Percentiles rank a stretch among this genome's conserved stretches.
These are phyloP conservation scores for Drosophila buzzatii DNA, from an alignment of 2,888 invertebrate species.

Conservation along the genomic window DNA sequence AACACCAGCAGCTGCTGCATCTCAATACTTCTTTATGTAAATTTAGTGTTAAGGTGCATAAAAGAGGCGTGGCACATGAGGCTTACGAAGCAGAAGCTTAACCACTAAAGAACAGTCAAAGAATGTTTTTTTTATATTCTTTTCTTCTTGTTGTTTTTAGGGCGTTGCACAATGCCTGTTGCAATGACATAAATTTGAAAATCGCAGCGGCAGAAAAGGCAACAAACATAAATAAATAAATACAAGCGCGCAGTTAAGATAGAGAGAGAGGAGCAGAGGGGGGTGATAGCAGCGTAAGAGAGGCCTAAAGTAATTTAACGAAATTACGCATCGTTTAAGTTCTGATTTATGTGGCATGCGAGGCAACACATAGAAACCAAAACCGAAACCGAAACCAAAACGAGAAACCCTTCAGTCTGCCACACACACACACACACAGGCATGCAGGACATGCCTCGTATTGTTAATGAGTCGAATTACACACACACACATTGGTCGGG, in stretches of 20 bases:
- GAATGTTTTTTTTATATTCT: conserved; percentile 2
- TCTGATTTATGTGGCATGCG: conserved; percentile 82
- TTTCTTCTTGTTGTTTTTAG: conserved; percentile 10
- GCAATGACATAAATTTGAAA: conserved; percentile 73
- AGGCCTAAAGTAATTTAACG: conserved; percentile 71
- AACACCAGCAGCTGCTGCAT: conserved; percentile 17
- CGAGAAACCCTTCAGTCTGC: conserved; percentile 65
- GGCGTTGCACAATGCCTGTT: conserved; percentile 63
- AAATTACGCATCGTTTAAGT: conserved; percentile 82
- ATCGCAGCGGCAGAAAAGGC: conserved; percentile 36
- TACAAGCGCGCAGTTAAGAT: conserved; percentile 23
- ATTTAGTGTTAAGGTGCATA: conserved; percentile 70
- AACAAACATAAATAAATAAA: conserved; percentile 66
- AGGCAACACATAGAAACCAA: conserved; percentile 48
- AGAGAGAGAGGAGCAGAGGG: conserved; percentile 26
- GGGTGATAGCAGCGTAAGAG: conserved; percentile 15
- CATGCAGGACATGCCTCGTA: conserved; percentile 54
- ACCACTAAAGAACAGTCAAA: conserved; percentile 14
- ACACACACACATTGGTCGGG: conserved; percentile 5
- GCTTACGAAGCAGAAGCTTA: conserved; percentile 9
- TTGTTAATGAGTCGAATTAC: conserved; percentile 84
- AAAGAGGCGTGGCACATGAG: conserved; percentile 60
- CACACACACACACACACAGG: conserved; percentile 35
- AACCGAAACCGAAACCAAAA: conserved; percentile 41
- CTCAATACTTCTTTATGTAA: conserved; percentile 33